These are phyloP conservation scores for Ifrita kowaldi DNA, from an alignment of 2,113 vertebrate species.

Conservation along the genomic window DNA sequence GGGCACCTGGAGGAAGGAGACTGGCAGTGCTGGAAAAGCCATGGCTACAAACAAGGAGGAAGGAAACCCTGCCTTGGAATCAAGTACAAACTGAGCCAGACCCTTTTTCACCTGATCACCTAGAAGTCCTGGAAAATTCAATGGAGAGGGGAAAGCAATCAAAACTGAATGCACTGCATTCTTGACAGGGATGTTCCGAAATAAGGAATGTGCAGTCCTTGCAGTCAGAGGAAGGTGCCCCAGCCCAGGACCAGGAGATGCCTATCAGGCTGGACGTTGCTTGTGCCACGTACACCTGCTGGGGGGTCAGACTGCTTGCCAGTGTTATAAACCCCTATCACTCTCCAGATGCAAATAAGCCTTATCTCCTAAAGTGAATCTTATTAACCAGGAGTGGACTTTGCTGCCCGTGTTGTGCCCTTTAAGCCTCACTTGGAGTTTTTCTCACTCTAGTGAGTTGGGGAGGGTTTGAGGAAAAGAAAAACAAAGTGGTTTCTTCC, in stretches of 20 bases:
- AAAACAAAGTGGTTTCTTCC: background rate
- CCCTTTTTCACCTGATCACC: background rate
- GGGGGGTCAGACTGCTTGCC: background rate
- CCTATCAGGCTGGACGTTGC: background rate
- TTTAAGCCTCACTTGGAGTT: background rate
- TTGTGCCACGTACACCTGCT: background rate
- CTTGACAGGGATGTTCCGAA: background rate
- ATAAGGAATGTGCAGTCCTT: slow-evolving; percentile 21
- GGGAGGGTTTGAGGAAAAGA: background rate
- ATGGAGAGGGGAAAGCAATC: background rate
- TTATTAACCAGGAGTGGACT: slow-evolving; percentile 16
- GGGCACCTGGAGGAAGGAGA: background rate
- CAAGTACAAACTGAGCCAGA: background rate
- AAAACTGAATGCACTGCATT: background rate
- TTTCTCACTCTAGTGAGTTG: background rate
- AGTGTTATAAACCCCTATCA: background rate
- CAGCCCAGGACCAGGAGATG: background rate
- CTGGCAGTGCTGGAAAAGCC: background rate
- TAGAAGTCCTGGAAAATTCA: background rate
- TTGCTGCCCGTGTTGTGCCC: background rate
- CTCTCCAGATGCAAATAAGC: background rate
- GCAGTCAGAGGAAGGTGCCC: background rate
- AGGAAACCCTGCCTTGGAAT: background rate
- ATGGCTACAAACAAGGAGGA: background rate
- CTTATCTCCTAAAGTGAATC: slow-evolving; percentile 28